phyloP scores from a whole-genome alignment of 2,888 invertebrate genomes.

The Strigamia transsilvanica region DNA sequence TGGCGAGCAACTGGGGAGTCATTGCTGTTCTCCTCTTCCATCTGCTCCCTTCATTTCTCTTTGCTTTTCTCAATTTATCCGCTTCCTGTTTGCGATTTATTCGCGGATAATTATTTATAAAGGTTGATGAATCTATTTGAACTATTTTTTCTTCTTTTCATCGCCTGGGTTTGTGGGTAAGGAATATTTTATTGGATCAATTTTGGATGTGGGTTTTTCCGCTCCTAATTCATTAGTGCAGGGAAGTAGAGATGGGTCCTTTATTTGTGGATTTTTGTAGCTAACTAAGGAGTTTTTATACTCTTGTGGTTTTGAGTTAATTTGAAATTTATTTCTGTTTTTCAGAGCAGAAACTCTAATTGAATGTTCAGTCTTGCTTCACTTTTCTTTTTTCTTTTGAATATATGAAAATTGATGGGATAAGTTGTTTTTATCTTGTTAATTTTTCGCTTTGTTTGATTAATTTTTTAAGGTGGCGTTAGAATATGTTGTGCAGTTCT shows the following conservation, averaged over 20 bases:
- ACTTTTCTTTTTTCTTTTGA: neutral
- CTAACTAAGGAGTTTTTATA: neutral
- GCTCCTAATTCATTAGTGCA: too few species aligned
- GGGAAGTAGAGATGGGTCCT: neutral
- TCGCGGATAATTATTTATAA: neutral
- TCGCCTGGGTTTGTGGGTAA: too few species aligned
- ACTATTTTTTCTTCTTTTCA: neutral
- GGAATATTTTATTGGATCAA: too few species aligned
- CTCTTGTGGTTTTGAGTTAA: neutral
- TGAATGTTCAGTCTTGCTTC: neutral
- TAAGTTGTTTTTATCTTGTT: too few species aligned
- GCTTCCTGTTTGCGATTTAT: neutral
- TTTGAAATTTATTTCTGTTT: constrained; percentile 8
- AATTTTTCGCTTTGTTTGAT: too few species aligned
- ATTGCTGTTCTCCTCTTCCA: neutral
- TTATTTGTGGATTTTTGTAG: neutral
- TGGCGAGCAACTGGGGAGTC: constrained; percentile 21
- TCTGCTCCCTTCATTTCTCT: constrained; percentile 19
- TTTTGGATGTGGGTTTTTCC: too few species aligned
- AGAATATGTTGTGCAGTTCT: too few species aligned
- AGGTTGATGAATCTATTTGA: neutral
- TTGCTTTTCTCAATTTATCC: neutral
- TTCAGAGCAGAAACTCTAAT: neutral
- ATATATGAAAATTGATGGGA: too few species aligned
- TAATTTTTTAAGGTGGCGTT: too few species aligned